Conservation (phyloP, 2,888 invertebrate species). For the Tetragnatha montana region DNA sequence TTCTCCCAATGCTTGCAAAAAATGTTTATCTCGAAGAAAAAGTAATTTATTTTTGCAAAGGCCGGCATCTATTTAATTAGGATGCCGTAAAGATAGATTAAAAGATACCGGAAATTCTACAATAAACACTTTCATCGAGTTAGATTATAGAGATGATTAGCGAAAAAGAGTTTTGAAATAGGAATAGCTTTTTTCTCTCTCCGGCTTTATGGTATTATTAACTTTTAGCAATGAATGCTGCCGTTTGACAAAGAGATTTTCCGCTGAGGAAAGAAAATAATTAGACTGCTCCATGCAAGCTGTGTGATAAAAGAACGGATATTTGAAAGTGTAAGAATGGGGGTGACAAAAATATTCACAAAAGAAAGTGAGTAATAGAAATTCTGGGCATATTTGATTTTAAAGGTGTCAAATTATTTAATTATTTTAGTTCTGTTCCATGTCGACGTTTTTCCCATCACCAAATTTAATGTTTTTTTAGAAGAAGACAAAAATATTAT, state of each 20-base stretch:
- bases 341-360: background rate
- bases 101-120: conserved; percentile 40
- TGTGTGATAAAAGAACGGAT: background rate
- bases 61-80: conserved; percentile 55
- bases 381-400: background rate
- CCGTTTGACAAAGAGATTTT: conserved; percentile 10
- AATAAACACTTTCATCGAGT: conserved; percentile 53
- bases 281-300: background rate
- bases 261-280: background rate
- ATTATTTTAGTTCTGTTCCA: background rate
- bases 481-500: background rate
- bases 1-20: conserved; percentile 36
- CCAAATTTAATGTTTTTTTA: background rate
- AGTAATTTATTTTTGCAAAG: conserved; percentile 50
- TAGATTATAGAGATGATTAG: conserved; percentile 53
- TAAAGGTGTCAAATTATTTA: background rate
- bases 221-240: conserved; percentile 34
- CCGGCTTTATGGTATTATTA: conserved; percentile 6
- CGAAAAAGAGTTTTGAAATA: background rate
- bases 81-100: conserved; percentile 49
- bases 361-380: background rate
- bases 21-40: conserved; percentile 51
- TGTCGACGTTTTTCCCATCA: background rate
- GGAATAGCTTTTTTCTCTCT: conserved; percentile 6
- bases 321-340: background rate